Conservation (phyloP, 2,888 invertebrate genomes). For the Cancer borealis region DNA sequence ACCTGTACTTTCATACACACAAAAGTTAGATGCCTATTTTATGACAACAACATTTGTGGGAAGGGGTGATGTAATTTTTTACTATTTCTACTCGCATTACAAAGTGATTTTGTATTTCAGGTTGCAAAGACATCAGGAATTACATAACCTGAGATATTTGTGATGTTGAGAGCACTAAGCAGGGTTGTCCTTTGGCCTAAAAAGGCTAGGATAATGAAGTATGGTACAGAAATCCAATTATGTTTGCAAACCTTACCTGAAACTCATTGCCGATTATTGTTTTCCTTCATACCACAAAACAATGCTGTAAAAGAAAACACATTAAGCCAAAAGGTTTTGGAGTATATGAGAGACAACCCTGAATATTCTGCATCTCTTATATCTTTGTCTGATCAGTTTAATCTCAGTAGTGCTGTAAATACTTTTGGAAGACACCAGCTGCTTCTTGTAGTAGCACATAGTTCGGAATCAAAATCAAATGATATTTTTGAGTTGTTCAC, state of each 20-base stretch:
- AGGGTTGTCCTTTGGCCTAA: neutral
- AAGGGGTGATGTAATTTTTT: too few relatives aligned
- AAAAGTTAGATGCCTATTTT: too few relatives aligned
- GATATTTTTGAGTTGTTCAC: constrained; percentile 60
- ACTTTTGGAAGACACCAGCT: constrained; percentile 47
- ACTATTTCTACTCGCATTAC: neutral
- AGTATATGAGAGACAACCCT: constrained; percentile 42
- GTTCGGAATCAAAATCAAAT: constrained; percentile 48
- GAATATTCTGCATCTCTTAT: neutral
- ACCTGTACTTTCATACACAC: too few relatives aligned
- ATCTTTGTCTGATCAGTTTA: neutral
- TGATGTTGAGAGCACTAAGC: neutral
- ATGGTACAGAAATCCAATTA: neutral
- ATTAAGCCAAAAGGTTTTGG: constrained; percentile 52
- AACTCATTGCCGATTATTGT: neutral
- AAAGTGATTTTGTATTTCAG: constrained; percentile 14
- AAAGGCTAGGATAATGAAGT: neutral
- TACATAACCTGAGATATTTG: neutral
- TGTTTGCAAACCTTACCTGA: neutral
- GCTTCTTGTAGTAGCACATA: constrained; percentile 63
- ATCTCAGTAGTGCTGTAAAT: neutral
- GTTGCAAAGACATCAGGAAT: neutral
- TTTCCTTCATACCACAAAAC: neutral
- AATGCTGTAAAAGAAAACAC: neutral
- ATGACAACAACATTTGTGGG: too few relatives aligned